Percentiles rank a stretch among this genome's conserved stretches.
Evolutionary conservation across 2,113 vertebrate genomes (phyloP).

Genomic region (Xenopus borealis): DNA sequence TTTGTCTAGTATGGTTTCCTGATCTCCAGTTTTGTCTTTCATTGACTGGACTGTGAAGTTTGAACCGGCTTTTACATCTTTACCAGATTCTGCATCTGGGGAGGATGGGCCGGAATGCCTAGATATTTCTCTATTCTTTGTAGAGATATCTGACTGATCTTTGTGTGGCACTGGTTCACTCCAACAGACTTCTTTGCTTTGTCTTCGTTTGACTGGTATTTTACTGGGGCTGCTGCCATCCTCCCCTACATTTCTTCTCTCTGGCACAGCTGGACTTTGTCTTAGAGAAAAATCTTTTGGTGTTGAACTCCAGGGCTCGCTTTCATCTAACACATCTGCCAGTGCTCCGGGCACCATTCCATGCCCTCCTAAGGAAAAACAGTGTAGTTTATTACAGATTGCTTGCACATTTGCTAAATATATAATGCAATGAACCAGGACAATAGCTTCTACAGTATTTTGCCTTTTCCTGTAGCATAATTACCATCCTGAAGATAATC

Average conservation of each 20-base stretch:
- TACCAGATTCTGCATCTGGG: constrained; percentile 4
- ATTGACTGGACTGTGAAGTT: constrained; percentile 54
- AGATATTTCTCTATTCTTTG: not conserved
- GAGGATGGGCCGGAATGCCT: constrained; percentile 1
- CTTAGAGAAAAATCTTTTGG: constrained; percentile 31
- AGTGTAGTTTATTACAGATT: not conserved
- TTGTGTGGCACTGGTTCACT: accelerated
- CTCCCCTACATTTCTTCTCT: constrained; percentile 3
- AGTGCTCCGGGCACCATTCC: not conserved
- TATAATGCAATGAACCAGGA: too few relatives aligned
- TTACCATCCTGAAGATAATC: too few relatives aligned
- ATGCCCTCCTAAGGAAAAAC: not conserved
- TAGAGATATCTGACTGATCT: constrained; percentile 35
- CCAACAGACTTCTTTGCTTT: constrained; percentile 42
- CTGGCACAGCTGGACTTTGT: not conserved
- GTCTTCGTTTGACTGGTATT: constrained; percentile 57
- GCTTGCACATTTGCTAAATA: too few relatives aligned
- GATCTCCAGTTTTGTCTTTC: constrained; percentile 51
- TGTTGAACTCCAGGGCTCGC: constrained; percentile 16
- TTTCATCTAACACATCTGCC: constrained; percentile 29
- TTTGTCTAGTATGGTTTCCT: constrained; percentile 45
- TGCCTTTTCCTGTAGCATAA: not conserved
- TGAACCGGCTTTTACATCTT: not conserved
- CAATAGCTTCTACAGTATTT: not conserved
- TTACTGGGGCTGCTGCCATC: constrained; percentile 48